Evolutionary conservation across 92 coral and sea anemone species (phyloP).

Genomic region (Paramuricea clavata): DNA sequence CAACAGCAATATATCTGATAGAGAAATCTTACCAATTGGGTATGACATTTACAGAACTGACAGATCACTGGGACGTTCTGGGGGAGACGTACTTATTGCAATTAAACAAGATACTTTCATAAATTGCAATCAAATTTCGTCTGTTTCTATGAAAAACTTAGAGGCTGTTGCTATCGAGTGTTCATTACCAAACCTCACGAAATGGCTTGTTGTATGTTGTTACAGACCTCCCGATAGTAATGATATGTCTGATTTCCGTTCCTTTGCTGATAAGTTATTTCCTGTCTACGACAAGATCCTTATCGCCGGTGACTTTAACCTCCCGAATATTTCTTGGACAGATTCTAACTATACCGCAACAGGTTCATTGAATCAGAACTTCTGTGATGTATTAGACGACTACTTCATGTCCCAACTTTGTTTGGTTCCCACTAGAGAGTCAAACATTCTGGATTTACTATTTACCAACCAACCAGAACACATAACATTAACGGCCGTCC

Average conservation of each 20-base stretch:
- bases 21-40: conserved; percentile 43
- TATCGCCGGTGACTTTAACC: conserved; percentile 56
- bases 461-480: conserved; percentile 58
- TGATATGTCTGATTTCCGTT: conserved; percentile 44
- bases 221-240: conserved; percentile 64
- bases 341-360: conserved; percentile 51
- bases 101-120: conserved; percentile 45
- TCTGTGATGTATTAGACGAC: conserved; percentile 66
- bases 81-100: conserved; percentile 61
- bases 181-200: conserved; percentile 24
- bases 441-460: conserved; percentile 58
- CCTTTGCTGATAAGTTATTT: conserved; percentile 44
- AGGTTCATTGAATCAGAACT: conserved; percentile 42
- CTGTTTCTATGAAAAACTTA: conserved; percentile 1
- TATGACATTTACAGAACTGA: conserved; percentile 51
- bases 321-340: conserved; percentile 50
- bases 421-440: conserved; percentile 56
- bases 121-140: conserved; percentile 48
- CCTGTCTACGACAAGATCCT: conserved; percentile 33
- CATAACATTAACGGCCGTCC: conserved; percentile 36
- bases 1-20: conserved; percentile 36
- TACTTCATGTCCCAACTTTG: conserved; percentile 59
- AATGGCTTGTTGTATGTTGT: conserved; percentile 54
- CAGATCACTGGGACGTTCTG: conserved; percentile 46
- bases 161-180: conserved; percentile 59